Evolutionary conservation across 53 echinoderm and acorn worm species (phyloP).

Genomic region (Temnopleurus reevesii): DNA sequence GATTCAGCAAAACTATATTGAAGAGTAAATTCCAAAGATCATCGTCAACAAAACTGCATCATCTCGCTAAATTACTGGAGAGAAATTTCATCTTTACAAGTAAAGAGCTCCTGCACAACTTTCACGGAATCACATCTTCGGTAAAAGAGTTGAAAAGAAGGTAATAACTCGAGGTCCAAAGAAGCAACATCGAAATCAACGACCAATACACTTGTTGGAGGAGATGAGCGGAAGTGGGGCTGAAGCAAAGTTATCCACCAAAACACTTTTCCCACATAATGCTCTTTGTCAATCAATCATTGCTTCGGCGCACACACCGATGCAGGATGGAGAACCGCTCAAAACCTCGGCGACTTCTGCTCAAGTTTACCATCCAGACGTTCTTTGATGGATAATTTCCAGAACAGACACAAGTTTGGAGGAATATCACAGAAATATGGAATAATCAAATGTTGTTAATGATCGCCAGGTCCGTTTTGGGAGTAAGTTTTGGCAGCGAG

Average conservation of each 20-base stretch:
- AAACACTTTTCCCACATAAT: neutral
- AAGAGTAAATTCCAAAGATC: no score
- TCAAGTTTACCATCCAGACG: neutral
- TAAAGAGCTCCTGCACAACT: no score
- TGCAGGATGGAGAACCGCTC: neutral
- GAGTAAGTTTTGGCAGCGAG: neutral
- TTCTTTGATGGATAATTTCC: neutral
- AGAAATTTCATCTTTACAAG: no score
- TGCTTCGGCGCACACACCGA: neutral
- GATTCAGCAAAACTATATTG: no score
- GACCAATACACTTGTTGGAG: neutral
- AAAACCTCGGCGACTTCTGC: neutral
- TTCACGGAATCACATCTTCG: neutral
- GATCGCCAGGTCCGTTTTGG: neutral
- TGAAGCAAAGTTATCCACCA: neutral
- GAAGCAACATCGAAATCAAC: neutral
- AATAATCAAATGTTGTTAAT: neutral
- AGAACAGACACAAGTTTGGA: neutral
- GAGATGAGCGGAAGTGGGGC: neutral
- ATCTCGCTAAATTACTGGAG: no score
- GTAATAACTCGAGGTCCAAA: neutral
- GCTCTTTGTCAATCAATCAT: conserved; percentile 27
- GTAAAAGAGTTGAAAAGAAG: neutral
- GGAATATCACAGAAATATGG: neutral
- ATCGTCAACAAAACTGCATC: no score